Evolutionary conservation across 2,113 vertebrate species (phyloP).

Genomic region (Sialia sialis): DNA sequence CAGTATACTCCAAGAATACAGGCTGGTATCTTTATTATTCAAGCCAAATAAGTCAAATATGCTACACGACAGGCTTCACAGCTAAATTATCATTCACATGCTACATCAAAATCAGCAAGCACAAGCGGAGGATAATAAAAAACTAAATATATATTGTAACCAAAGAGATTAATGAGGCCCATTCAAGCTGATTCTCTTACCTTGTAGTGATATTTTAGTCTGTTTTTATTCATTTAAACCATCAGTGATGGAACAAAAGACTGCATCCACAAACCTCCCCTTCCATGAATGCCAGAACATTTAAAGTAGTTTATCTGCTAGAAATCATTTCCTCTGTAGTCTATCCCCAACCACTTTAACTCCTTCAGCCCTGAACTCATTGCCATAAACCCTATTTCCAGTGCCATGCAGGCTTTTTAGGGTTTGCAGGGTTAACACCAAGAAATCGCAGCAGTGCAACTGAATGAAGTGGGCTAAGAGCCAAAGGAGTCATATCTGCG

Average conservation of each 20-base stretch:
- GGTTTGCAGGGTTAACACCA: conserved; percentile 7
- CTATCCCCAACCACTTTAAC: conserved; percentile 34
- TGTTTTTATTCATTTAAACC: conserved; percentile 50
- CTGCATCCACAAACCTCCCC: conserved; percentile 25
- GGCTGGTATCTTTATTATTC: conserved; percentile 68
- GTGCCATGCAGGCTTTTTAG: neutral
- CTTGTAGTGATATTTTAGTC: conserved; percentile 47
- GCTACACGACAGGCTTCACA: neutral
- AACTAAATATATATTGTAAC: neutral
- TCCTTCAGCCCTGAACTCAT: conserved; percentile 20
- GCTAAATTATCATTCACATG: conserved; percentile 15
- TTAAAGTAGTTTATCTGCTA: conserved; percentile 59
- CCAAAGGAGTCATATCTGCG: conserved; percentile 15
- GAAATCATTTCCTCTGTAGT: conserved; percentile 55
- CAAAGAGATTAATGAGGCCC: neutral
- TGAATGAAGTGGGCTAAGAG: conserved; percentile 1
- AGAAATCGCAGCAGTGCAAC: neutral
- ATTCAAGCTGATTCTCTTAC: conserved; percentile 42
- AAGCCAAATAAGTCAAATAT: conserved; percentile 56
- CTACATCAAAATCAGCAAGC: neutral
- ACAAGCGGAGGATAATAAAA: neutral
- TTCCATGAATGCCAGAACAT: conserved; percentile 52
- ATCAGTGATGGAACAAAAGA: conserved; percentile 36
- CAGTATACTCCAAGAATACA: conserved; percentile 76
- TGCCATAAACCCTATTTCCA: neutral